Conservation (phyloP, 2,888 invertebrate genomes). For the Laothoe populi region DNA sequence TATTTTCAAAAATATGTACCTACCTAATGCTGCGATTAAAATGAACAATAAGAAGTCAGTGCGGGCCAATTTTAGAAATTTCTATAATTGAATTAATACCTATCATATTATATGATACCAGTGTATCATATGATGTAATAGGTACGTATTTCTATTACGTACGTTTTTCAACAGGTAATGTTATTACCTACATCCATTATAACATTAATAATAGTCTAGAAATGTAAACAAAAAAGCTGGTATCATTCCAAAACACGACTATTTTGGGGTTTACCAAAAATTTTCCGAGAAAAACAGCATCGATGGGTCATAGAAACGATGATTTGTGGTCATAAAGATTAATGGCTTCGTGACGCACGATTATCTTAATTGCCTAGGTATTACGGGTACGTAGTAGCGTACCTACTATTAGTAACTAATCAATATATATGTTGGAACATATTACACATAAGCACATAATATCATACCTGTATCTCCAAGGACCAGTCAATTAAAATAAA, state of each 20-base stretch:
- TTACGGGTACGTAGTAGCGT: background rate
- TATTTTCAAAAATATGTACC: no score
- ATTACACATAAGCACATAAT: no score
- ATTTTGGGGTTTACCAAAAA: slow-evolving; percentile 4
- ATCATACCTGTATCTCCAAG: background rate
- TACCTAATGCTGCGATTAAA: no score
- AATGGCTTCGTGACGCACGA: slow-evolving; percentile 36
- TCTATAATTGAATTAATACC: no score
- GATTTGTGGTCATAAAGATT: slow-evolving; percentile 29
- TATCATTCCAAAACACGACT: background rate
- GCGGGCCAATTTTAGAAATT: no score
- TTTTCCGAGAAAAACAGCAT: slow-evolving; percentile 20
- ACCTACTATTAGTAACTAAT: slow-evolving; percentile 4
- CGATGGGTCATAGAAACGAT: slow-evolving; percentile 20
- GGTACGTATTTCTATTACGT: no score
- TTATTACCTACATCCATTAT: background rate
- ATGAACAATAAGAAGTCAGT: no score
- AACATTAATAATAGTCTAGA: background rate
- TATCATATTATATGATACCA: no score
- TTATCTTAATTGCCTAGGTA: slow-evolving; percentile 30
- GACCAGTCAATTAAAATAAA: no score
- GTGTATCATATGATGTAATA: no score
- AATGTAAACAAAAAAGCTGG: slow-evolving; percentile 7
- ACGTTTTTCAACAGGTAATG: background rate
- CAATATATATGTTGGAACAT: background rate